A percentile compares a stretch with the other conserved stretches of the same genome.
Evolutionary conservation across 2,113 vertebrate genomes (phyloP).

Genomic region (Ciconia maguari): DNA sequence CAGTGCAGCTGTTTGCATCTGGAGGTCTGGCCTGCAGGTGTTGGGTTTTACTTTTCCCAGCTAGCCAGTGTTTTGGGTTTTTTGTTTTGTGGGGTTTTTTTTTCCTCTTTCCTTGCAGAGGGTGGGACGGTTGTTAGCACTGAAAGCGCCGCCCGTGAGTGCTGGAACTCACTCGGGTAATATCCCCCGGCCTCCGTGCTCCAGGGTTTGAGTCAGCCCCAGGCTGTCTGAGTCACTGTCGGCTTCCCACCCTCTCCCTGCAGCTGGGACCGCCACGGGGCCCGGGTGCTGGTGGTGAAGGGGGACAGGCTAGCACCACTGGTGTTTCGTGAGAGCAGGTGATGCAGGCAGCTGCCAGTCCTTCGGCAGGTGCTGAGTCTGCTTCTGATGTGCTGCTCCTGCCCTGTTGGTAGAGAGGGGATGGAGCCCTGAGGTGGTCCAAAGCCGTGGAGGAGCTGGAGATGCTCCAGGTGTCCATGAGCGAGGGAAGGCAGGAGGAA

Average conservation of each 20-base stretch:
- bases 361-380: rapidly evolving
- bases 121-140: neutral
- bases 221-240: neutral
- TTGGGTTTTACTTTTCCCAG: neutral
- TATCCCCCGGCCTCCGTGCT: neutral
- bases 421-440: neutral
- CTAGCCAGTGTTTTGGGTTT: neutral
- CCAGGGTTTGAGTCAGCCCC: neutral
- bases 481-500: neutral
- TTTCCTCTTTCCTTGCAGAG: neutral
- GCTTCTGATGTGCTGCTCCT: neutral
- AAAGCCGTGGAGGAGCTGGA: neutral
- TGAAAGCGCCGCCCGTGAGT: neutral
- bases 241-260: neutral
- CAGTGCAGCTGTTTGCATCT: neutral
- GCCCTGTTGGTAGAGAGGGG: neutral
- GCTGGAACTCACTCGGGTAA: neutral
- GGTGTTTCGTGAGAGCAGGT: neutral
- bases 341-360: neutral
- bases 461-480: neutral
- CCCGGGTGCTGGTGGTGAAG: neutral
- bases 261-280: neutral
- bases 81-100: neutral
- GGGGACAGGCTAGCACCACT: neutral
- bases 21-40: neutral